Conservation (phyloP, 2,888 invertebrate genomes). For the Latrodectus elegans region DNA sequence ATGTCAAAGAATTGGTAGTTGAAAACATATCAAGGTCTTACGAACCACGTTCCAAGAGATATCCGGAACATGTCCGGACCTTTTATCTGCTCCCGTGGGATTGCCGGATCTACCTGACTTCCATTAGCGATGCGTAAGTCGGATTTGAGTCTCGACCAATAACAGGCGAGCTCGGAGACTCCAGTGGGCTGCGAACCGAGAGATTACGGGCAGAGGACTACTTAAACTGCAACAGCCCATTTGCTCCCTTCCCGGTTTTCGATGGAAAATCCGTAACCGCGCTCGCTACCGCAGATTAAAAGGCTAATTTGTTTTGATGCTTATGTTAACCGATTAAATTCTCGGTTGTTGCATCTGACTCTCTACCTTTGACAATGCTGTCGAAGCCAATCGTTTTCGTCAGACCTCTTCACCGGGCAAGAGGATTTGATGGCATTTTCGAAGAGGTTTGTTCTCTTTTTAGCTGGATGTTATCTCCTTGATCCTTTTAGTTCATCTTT, state of each 20-base stretch:
- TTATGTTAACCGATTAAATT: slow-evolving; percentile 45
- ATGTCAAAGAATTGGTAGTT: too few relatives aligned
- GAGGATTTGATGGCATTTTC: slow-evolving; percentile 33
- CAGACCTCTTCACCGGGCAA: background rate
- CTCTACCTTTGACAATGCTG: too few relatives aligned
- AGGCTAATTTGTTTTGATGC: slow-evolving; percentile 64
- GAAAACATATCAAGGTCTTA: too few relatives aligned
- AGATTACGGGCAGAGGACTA: slow-evolving; percentile 32
- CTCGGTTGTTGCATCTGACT: background rate
- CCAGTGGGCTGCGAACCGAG: slow-evolving; percentile 18
- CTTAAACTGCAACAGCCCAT: slow-evolving; percentile 32
- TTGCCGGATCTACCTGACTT: slow-evolving; percentile 4
- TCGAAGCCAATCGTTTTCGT: background rate
- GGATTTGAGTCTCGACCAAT: slow-evolving; percentile 56
- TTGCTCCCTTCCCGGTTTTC: slow-evolving; percentile 3
- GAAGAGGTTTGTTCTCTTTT: slow-evolving; percentile 22
- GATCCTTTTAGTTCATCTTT: too few relatives aligned
- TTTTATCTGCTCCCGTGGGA: slow-evolving; percentile 43
- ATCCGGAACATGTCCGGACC: slow-evolving; percentile 15
- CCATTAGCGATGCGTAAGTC: slow-evolving; percentile 56
- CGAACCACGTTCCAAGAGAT: too few relatives aligned
- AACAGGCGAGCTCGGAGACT: slow-evolving; percentile 3
- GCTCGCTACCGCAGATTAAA: slow-evolving; percentile 49
- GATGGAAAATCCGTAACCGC: slow-evolving; percentile 24
- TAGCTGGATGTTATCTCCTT: background rate